Evolutionary conservation across 1,140 invertebrate genomes (phyloP).

Genomic region (Manduca sexta): DNA sequence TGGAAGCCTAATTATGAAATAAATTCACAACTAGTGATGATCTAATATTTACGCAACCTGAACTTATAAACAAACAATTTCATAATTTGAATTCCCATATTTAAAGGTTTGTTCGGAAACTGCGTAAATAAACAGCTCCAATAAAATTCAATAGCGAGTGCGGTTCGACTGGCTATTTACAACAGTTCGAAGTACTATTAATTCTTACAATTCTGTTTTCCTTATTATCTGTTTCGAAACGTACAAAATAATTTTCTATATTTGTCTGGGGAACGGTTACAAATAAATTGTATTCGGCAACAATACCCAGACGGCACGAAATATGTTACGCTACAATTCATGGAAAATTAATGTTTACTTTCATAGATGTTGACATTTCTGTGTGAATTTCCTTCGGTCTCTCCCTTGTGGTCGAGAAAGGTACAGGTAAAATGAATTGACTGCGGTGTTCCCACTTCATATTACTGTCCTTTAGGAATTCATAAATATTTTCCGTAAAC

Average conservation of each 20-base stretch:
- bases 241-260: slow-evolving; percentile 5
- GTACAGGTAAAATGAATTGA: background rate
- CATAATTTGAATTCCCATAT: too few species aligned
- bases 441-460: background rate
- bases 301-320: slow-evolving; percentile 6
- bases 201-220: too few species aligned
- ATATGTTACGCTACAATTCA: slow-evolving; percentile 10
- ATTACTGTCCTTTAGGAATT: background rate
- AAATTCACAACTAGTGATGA: too few species aligned
- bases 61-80: too few species aligned
- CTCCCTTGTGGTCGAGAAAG: background rate
- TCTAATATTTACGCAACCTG: too few species aligned
- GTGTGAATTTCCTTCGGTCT: slow-evolving; percentile 6
- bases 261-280: background rate
- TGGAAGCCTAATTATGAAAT: too few species aligned
- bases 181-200: too few species aligned
- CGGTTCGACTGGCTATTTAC: too few species aligned
- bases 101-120: too few species aligned
- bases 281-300: slow-evolving; percentile 10
- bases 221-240: too few species aligned
- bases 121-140: too few species aligned
- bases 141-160: too few species aligned
- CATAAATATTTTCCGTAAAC: slow-evolving; percentile 2
- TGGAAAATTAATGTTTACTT: slow-evolving; percentile 9
- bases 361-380: slow-evolving; percentile 6